Base-by-base conservation (phyloP, 2,888 invertebrate genomes). In the Amphipyra tragopoginis region DNA sequence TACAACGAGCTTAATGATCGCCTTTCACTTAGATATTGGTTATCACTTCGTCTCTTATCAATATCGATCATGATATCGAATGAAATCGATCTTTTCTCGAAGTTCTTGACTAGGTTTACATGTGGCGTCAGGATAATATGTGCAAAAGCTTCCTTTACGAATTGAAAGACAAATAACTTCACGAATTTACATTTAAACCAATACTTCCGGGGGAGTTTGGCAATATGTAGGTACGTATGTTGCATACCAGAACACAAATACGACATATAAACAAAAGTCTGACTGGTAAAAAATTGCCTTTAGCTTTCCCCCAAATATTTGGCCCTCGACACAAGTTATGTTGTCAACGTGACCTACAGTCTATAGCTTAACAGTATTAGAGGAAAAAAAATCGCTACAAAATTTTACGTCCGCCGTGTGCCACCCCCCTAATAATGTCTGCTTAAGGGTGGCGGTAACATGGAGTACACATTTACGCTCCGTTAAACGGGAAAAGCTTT, bases 401-500 rank as follows among this genome's bases (percentile, higher is more conserved):
- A 93, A 93, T 92, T 93, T 93, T 91, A 93, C 89, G 93, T 88
- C 86, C 88, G 76, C 84, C 83, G 80, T 82, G 87, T 87, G 90
- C 91, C 93, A 89, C 94, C 93, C 94, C 86, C 87, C 90, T 90
- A 92, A 94, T 94, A 94, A 94, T 91, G 94, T 94, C 94, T 94
- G 92, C 90, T 94, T 94, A 94, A 92, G 93, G 93, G 90, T 88
- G 90, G 89, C 88, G 90, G 89, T 88, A 92, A 93, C 94, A 94
- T 87, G 91, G 90, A 93, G 93, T 92, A 93, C 93, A 93, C 94
- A 93, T 93, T 94, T 93, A 93, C 93, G 94, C 92, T 92, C 91
- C 93, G 93, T 92, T 94, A 93, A 94, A 93, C 90, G 93, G 90
- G 88, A 82, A 94, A 93, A 93, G 94, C 93, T 94, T 94, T 94